Base-by-base conservation (phyloP, 2,888 invertebrate genomes). In the Drosophila dives region DNA sequence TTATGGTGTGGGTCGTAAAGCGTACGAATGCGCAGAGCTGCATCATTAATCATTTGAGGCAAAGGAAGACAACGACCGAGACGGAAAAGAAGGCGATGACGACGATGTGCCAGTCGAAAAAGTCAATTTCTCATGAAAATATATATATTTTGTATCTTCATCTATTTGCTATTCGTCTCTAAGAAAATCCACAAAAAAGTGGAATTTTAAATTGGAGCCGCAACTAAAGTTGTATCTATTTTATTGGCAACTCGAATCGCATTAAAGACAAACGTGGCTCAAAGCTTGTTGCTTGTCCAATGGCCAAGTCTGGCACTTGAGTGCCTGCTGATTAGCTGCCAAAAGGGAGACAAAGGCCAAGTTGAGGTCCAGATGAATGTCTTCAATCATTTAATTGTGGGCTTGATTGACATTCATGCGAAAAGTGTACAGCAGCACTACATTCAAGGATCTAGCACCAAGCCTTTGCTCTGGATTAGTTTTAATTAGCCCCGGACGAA, bases 101-200 rank as follows among this genome's bases (percentile, higher is more conserved):
- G 77, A 49, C 62, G 76, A 59, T 67, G 79, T 67, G 66, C 74
- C 67, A 50, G 75, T 73, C 74, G 82, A 90, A 90, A 90, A 89
- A 91, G 89, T 87, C 90, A 88, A 91, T 91, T 91, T 91, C 91
- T 91, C 90, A 91, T 91, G 89, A 84, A 91, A 91, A 90, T 86
- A 45, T 45, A 45, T 45, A 45, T 45, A 83, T 91, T 89, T 81
- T 81, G 82, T 85, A 82, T 83, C 73, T 83, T 81, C 82, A 80
- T 85, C 80, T 79, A 83, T 78, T 83, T 86, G 85, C 82, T 85
- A 85, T 89, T 83, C 80, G 80, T 72, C 81, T 68, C 65, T 60
- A 49, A 23, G 59, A 67, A 72, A 72, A 53, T 64, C 64, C 64
- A 66, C 68, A 66, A 74, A 73, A 65, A 74, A 65, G 69, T 78